Percentiles rank a stretch among this genome's conserved stretches.
Conservation (phyloP, 2,888 invertebrate species). For the Leptinotarsa tumamoca region DNA sequence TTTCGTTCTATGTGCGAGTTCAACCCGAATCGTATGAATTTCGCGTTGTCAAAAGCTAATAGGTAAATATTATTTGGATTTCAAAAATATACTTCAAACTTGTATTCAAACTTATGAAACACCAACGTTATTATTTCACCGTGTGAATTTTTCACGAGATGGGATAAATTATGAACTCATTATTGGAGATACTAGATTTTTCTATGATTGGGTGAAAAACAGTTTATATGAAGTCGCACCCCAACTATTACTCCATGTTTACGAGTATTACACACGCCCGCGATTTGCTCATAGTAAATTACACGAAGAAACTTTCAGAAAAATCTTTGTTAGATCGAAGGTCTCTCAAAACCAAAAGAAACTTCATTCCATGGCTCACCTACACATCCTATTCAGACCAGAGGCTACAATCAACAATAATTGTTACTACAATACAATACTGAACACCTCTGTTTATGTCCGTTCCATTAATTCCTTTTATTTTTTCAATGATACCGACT, state of each 20-base stretch:
- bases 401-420: constrained; percentile 16
- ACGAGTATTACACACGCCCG: background rate
- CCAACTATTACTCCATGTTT: background rate
- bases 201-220: too few species aligned
- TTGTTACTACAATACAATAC: constrained; percentile 14
- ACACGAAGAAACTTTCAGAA: constrained; percentile 6
- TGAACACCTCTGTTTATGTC: background rate
- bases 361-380: constrained; percentile 16
- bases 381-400: constrained; percentile 14
- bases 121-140: too few species aligned
- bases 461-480: constrained; percentile 10
- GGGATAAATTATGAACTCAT: too few species aligned
- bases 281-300: constrained; percentile 2
- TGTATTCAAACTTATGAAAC: too few species aligned
- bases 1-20: too few species aligned
- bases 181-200: too few species aligned
- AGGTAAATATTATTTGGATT: too few species aligned
- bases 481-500: constrained; percentile 9
- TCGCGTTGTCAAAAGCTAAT: too few species aligned
- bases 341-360: constrained; percentile 13
- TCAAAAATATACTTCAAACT: too few species aligned
- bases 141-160: too few species aligned
- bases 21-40: too few species aligned
- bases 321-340: background rate
- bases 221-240: background rate